Conservation (phyloP, 2,888 invertebrate species). For the Drosophila quasianomalipes region DNA sequence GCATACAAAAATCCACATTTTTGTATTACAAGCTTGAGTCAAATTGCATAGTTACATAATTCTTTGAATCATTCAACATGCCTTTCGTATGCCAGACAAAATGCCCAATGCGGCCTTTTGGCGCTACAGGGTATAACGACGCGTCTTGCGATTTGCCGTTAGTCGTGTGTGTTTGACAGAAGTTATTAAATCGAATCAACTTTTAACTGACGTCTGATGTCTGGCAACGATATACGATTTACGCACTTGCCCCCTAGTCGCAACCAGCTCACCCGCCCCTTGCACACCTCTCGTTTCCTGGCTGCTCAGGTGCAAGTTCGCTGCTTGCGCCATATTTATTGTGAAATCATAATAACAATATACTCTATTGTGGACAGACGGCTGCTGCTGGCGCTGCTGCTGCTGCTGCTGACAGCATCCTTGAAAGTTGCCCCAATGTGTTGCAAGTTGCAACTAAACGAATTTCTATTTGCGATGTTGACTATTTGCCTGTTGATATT, state of each 20-base stretch:
- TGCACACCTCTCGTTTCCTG: not conserved
- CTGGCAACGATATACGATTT: slow-evolving; percentile 51
- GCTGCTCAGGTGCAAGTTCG: slow-evolving; percentile 58
- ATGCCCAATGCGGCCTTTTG: not conserved
- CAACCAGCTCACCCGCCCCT: not conserved
- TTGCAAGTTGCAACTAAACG: slow-evolving; percentile 70
- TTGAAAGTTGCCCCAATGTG: slow-evolving; percentile 57
- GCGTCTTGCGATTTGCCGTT: slow-evolving; percentile 51
- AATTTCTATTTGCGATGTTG: slow-evolving; percentile 68
- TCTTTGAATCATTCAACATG: not conserved
- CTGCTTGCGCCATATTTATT: slow-evolving; percentile 62
- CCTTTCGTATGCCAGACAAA: not conserved
- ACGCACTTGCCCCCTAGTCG: slow-evolving; percentile 52
- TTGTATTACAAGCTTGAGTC: not conserved
- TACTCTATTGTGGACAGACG: slow-evolving; percentile 33
- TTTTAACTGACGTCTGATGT: slow-evolving; percentile 54
- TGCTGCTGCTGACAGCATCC: slow-evolving; percentile 65
- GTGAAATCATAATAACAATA: slow-evolving; percentile 68
- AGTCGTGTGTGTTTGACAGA: slow-evolving; percentile 66
- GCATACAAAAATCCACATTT: not conserved
- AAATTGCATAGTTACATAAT: not conserved
- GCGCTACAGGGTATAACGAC: slow-evolving; percentile 33
- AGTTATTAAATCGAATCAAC: slow-evolving; percentile 80
- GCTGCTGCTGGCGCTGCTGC: slow-evolving; percentile 1
- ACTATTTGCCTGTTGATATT: slow-evolving; percentile 67